These are phyloP conservation scores for Philaenus spumarius DNA, from an alignment of 1,140 invertebrate species.

Conservation along the genomic window DNA sequence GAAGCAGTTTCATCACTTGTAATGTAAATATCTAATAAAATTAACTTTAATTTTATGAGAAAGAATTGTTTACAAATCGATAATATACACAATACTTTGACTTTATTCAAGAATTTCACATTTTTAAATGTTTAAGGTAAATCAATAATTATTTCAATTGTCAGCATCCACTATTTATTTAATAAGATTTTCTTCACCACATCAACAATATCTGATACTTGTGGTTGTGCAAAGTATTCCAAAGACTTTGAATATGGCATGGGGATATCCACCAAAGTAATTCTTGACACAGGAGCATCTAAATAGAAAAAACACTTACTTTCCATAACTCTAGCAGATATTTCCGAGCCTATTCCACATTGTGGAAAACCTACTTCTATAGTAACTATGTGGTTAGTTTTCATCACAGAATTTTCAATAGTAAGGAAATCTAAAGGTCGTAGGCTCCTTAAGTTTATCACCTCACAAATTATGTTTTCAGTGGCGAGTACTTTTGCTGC, in stretches of 20 bases:
- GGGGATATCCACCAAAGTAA: constrained; percentile 92
- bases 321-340: constrained; percentile 89
- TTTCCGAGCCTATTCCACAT: constrained; percentile 90
- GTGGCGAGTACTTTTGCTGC: constrained; percentile 82
- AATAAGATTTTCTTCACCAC: constrained; percentile 61
- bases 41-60: too few relatives aligned
- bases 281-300: constrained; percentile 86
- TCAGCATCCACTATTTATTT: too few relatives aligned
- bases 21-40: too few relatives aligned
- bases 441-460: constrained; percentile 91
- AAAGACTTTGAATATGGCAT: constrained; percentile 92
- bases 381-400: constrained; percentile 90
- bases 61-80: too few relatives aligned
- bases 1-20: too few relatives aligned
- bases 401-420: constrained; percentile 81
- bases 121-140: too few relatives aligned
- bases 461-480: constrained; percentile 85
- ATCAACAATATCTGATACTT: constrained; percentile 54
- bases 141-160: too few relatives aligned
- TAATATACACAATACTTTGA: too few relatives aligned
- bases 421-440: constrained; percentile 87
- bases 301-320: constrained; percentile 91
- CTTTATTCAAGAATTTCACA: too few relatives aligned
- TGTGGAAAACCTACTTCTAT: constrained; percentile 97
- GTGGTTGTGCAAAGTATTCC: constrained; percentile 74